Evolutionary conservation across 1,140 invertebrate species (phyloP).

Genomic region (Meloidogyne chitwoodi): DNA sequence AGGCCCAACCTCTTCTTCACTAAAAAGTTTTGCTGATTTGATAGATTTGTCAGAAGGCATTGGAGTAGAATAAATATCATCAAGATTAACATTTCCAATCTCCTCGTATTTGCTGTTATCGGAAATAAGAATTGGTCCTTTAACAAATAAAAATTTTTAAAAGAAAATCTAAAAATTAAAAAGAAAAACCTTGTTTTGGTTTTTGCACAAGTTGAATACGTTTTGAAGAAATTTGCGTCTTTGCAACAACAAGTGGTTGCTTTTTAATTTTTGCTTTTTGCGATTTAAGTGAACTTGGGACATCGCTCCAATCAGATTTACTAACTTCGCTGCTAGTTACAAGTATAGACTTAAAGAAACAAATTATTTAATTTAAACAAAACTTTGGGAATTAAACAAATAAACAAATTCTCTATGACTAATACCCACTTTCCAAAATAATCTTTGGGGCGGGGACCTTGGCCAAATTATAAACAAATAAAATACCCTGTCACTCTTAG

Average conservation of each 20-base stretch:
- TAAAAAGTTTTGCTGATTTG: not conserved
- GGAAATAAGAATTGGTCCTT: not conserved
- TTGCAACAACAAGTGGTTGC: not conserved
- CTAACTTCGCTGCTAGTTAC: not conserved
- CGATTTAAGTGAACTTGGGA: not conserved
- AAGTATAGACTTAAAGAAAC: not conserved
- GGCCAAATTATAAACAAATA: not conserved
- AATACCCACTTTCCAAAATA: no score
- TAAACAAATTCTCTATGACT: no score
- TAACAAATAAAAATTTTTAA: not conserved
- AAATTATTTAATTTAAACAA: no score
- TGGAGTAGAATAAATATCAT: not conserved
- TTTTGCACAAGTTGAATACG: not conserved
- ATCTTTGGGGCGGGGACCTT: no score
- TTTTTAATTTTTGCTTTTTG: not conserved
- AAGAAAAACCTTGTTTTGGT: not conserved
- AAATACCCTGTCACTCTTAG: not conserved
- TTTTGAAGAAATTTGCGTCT: not conserved
- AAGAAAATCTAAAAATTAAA: no score
- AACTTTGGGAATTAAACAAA: no score
- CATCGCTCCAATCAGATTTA: not conserved
- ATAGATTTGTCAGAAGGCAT: not conserved
- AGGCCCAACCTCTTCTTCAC: not conserved
- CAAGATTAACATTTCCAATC: not conserved
- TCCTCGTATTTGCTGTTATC: not conserved